These are phyloP conservation scores for Drosophila mojavensis DNA, from an alignment of 1,140 invertebrate genomes.

Conservation along the genomic window DNA sequence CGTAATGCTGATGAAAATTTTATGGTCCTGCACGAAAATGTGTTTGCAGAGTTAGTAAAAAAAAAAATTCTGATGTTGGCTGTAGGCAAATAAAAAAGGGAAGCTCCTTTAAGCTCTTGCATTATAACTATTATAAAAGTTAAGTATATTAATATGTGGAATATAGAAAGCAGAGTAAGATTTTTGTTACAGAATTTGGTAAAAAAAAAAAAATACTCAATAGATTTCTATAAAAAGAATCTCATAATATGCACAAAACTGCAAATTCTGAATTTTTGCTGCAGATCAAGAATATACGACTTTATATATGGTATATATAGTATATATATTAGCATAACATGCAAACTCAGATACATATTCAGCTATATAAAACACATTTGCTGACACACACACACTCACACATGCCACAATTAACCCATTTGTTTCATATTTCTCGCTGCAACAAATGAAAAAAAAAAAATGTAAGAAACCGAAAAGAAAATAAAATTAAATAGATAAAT, in stretches of 20 bases:
- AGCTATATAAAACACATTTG: not conserved
- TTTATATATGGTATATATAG: too few relatives aligned
- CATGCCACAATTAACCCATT: not conserved
- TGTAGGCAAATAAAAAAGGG: not conserved
- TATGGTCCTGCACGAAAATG: slow-evolving; percentile 56
- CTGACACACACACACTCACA: not conserved
- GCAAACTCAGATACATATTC: not conserved
- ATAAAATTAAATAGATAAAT: slow-evolving; percentile 26
- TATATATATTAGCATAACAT: not conserved
- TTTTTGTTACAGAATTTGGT: too few relatives aligned
- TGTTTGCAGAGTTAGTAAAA: slow-evolving; percentile 22
- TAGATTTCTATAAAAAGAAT: too few relatives aligned
- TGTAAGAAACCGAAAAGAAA: slow-evolving; percentile 8
- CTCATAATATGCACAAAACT: too few relatives aligned
- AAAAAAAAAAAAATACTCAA: too few relatives aligned
- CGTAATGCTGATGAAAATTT: slow-evolving; percentile 75
- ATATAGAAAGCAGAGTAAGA: not conserved
- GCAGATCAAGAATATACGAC: too few relatives aligned
- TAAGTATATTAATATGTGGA: not conserved
- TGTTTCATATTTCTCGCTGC: slow-evolving; percentile 29
- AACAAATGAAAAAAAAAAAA: slow-evolving; percentile 36
- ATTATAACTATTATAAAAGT: too few relatives aligned
- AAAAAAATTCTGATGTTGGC: not conserved
- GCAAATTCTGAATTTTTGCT: too few relatives aligned
- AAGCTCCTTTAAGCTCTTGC: not conserved